phyloP scores from a whole-genome alignment of 1,140 invertebrate species.

The Temnothorax longispinosus region DNA sequence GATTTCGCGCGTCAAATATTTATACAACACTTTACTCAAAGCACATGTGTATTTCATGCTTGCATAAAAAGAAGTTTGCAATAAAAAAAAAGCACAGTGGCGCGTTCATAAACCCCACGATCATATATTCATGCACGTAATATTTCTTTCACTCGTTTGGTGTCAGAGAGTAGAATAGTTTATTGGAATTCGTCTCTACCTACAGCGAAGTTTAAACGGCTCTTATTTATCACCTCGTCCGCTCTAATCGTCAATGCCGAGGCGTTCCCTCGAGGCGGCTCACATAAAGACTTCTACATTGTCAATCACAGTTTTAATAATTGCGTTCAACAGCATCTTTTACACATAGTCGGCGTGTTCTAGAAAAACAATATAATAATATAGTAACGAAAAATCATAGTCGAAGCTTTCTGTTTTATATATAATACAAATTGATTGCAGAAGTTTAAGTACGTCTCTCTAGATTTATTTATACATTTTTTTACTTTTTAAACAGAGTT shows the following conservation, averaged over 20 bases:
- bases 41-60: conserved; percentile 1
- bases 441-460: not conserved
- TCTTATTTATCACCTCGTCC: conserved; percentile 37
- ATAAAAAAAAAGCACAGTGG: conserved; percentile 32
- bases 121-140: conserved; percentile 28
- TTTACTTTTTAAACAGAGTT: not conserved
- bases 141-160: conserved; percentile 12
- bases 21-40: conserved; percentile 12
- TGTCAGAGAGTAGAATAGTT: conserved; percentile 39
- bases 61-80: conserved; percentile 4
- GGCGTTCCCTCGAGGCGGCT: not conserved
- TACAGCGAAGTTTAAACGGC: conserved; percentile 37
- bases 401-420: not conserved
- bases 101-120: not conserved
- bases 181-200: not conserved
- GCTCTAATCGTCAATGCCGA: conserved; percentile 32
- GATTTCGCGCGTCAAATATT: conserved; percentile 48
- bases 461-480: not conserved
- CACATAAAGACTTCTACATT: not conserved
- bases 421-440: not conserved
- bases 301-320: conserved; percentile 23
- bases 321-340: not conserved
- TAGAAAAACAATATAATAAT: not conserved
- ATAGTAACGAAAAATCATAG: not conserved
- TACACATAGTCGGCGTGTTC: not conserved